Base-by-base conservation (phyloP, 2,797 vertebrate species). In the Enteromius radiatus region DNA sequence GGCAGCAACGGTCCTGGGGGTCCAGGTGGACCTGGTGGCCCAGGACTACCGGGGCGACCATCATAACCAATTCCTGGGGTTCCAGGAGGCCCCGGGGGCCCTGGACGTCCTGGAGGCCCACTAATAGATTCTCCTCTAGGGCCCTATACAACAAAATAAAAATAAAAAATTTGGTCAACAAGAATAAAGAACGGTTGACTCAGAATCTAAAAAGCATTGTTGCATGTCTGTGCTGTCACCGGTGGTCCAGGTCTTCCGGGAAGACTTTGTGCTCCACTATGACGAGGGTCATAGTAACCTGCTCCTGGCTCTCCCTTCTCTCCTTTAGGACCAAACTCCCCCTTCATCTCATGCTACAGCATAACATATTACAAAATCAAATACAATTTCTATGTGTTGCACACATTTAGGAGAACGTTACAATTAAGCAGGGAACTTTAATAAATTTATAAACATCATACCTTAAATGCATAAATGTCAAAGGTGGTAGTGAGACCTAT, bases 261-360 rank as follows among this genome's bases (percentile, higher is more conserved):
- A n/a, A 88, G 92, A 0, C 93, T 92, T 0, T 92, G 91, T 14
- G 91, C 90, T 7, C 93, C 92, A 0, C 92, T 91, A 38, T 92
- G 84, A 0, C 91, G 90, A 1, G 95, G 89, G 81, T 94, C 80
- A 0, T 97, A 96, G 84, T 95, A 90, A 52, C 93, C 93, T 2
- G 94, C 93, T 0, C 93, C 93, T 0, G 96, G 90, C 54, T 97
- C 96, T 0, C 97, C 97, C 86, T 96, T 96, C 80, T 96, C 95
- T 1, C 97, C 97, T 88, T 97, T 97, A 0, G 84, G 0, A 3
- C 94, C 95, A 86, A 83, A 0, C 88, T 97, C 96, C 1, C 97
- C 96, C 78, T 95, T 97, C 85, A 95, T 33, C 87, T 96, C 93
- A 82, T 89, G 89, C 94, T 95, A 83, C 14, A 73, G 14, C 67